Evolutionary conservation across 2,113 vertebrate species (phyloP), one percentile per base, ranked within the genome.

Genomic region (Indicator maculatus): DNA sequence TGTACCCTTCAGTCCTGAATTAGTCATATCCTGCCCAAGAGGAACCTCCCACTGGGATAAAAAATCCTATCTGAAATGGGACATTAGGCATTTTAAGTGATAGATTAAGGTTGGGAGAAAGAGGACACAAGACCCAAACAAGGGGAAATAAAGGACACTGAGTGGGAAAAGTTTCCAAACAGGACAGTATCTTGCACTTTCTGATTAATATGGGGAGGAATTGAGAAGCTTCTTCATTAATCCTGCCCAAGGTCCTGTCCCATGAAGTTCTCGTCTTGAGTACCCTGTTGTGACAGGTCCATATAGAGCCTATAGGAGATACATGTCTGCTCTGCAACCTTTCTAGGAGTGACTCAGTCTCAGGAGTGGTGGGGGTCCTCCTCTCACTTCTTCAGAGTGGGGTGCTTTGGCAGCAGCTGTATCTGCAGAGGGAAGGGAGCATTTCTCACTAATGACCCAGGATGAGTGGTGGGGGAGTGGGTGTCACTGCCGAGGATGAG

Each of bases 401-500:
- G 47, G 39, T 58, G 64, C 44, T 72, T 84, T 88, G 65, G 67
- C 76, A 92, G 56, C 9, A 31, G n/a, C 44, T 69, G 41, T 23
- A 17, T 11, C 39, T 85, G 67, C 53, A 71, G 44, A 56, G 44
- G 77, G 53, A 53, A 79, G 41, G 38, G 86, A 91, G 64, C 24
- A 36, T 91, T 92, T 87, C 79, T 92, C 41, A 79, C 65, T 65
- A 13, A 53, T 82, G 82, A 85, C 88, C 89, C 6, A 14, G 58
- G 79, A 89, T 89, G 82, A 67, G 75, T 53, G 47, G 60, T 75
- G 76, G 67, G 83, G 90, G 88, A 86, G 91, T 89, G 84, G 86
- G 93, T 86, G 83, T 91, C 86, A 73, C 5, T 92, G 90, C 86
- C 95, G 96, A 91, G 89, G 79, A 93, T 91, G 83, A 93, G 90